A percentile compares a stretch with the other conserved stretches of the same genome.
These are phyloP conservation scores for Malacosoma neustria DNA, from an alignment of 2,888 invertebrate genomes.

Conservation along the genomic window DNA sequence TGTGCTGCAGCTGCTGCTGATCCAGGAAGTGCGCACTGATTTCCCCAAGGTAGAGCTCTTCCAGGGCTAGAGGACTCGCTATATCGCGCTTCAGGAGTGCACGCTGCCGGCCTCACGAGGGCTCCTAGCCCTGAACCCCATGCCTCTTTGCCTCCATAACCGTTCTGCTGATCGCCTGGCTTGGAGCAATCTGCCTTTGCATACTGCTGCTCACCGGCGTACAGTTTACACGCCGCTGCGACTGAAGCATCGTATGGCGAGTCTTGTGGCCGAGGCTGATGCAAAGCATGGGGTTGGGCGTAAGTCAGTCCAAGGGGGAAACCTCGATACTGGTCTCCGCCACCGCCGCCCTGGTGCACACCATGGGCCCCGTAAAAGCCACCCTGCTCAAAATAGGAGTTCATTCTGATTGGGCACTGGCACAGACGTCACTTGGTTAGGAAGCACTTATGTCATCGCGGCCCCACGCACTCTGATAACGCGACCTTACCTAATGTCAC, in stretches of 20 bases:
- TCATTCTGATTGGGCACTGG: slow-evolving; percentile 80
- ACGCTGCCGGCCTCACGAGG: slow-evolving; percentile 88
- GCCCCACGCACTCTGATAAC: slow-evolving; percentile 63
- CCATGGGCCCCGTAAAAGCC: slow-evolving; percentile 96
- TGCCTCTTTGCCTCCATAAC: slow-evolving; percentile 82
- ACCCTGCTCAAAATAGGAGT: slow-evolving; percentile 97
- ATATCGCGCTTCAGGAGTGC: slow-evolving; percentile 91
- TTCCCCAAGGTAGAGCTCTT: slow-evolving; percentile 87
- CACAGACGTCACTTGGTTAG: slow-evolving; percentile 62
- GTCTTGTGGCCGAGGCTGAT: slow-evolving; percentile 89
- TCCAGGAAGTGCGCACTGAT: slow-evolving; percentile 90
- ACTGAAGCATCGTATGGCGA: slow-evolving; percentile 94
- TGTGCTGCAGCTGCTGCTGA: slow-evolving; percentile 86
- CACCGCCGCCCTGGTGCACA: slow-evolving; percentile 82
- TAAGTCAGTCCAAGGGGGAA: slow-evolving; percentile 92
- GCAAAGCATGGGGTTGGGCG: slow-evolving; percentile 85
- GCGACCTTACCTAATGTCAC: slow-evolving; percentile 68
- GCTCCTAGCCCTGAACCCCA: slow-evolving; percentile 80
- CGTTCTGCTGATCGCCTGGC: slow-evolving; percentile 77
- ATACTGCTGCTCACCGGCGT: slow-evolving; percentile 81
- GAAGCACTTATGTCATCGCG: slow-evolving; percentile 71
- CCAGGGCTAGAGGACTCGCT: slow-evolving; percentile 90
- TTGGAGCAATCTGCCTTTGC: slow-evolving; percentile 87
- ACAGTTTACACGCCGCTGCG: slow-evolving; percentile 88
- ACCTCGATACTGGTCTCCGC: slow-evolving; percentile 88